Percentiles rank a stretch among this genome's conserved stretches.
These are phyloP conservation scores for Trogon melanurus DNA, from an alignment of 2,113 vertebrate genomes.

Conservation along the genomic window DNA sequence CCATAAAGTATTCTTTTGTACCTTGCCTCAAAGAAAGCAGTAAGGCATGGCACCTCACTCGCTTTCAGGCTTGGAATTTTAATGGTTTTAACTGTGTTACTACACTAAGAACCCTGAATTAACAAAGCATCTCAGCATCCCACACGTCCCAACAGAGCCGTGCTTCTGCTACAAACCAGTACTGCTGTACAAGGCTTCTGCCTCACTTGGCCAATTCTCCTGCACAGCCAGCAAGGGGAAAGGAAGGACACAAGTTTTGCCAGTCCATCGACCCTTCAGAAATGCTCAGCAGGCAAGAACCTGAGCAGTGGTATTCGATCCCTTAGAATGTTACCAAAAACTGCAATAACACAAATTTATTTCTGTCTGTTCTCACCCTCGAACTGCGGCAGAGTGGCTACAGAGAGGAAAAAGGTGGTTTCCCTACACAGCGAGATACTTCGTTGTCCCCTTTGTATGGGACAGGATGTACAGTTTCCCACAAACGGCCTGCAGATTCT, in stretches of 20 bases:
- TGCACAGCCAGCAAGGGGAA: background rate
- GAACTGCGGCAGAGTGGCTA: background rate
- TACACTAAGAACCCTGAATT: background rate
- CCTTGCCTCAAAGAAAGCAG: background rate
- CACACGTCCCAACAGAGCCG: background rate
- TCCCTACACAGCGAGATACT: rapidly evolving
- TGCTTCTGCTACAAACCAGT: background rate
- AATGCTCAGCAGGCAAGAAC: background rate
- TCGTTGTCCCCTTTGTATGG: background rate
- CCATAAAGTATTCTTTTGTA: background rate
- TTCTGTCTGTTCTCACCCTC: background rate
- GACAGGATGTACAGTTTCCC: background rate
- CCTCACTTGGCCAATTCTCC: background rate
- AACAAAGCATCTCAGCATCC: background rate
- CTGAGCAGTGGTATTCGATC: background rate
- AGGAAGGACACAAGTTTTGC: rapidly evolving
- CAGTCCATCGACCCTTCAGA: background rate
- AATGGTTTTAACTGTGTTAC: background rate
- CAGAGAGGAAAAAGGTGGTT: background rate
- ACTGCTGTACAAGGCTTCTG: background rate
- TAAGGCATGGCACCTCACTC: background rate
- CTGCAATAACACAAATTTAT: background rate
- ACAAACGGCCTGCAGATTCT: background rate
- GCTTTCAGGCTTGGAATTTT: background rate
- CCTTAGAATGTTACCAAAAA: background rate